phyloP scores from a whole-genome alignment of 2,888 invertebrate genomes.

The Drosophila koepferae region DNA sequence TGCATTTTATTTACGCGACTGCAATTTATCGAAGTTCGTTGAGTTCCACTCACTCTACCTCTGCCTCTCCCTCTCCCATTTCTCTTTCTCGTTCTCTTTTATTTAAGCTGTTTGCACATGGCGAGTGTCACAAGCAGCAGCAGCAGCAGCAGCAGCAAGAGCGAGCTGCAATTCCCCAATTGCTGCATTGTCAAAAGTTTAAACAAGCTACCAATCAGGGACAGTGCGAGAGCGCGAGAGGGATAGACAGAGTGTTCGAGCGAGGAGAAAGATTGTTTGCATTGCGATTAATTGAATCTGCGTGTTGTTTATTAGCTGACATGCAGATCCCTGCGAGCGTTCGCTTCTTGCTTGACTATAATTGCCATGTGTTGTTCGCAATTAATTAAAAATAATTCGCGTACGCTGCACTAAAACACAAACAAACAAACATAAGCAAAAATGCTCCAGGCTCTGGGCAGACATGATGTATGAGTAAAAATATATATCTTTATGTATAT shows the following conservation, averaged over 20 bases:
- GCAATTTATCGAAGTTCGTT: slow-evolving; percentile 64
- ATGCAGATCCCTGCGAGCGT: slow-evolving; percentile 8
- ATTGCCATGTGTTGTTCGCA: slow-evolving; percentile 59
- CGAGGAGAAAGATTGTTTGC: slow-evolving; percentile 17
- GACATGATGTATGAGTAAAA: slow-evolving; percentile 33
- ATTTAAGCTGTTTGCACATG: slow-evolving; percentile 59
- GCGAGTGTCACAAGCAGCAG: slow-evolving; percentile 44
- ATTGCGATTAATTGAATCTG: slow-evolving; percentile 62
- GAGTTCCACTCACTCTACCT: background rate
- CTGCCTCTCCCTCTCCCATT: background rate
- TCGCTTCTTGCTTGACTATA: slow-evolving; percentile 20
- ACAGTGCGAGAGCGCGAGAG: background rate
- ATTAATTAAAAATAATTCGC: slow-evolving; percentile 65
- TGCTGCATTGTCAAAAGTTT: slow-evolving; percentile 55
- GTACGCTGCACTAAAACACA: slow-evolving; percentile 1
- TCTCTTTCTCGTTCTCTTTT: slow-evolving; percentile 21
- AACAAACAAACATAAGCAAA: slow-evolving; percentile 1
- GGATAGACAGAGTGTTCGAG: too few relatives aligned
- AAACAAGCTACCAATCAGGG: slow-evolving; percentile 49
- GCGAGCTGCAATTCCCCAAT: slow-evolving; percentile 32
- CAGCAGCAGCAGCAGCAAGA: slow-evolving; percentile 2
- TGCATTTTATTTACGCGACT: slow-evolving; percentile 69
- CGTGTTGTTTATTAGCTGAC: slow-evolving; percentile 48
- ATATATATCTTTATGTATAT: slow-evolving; percentile 1
- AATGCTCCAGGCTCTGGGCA: slow-evolving; percentile 5